Base-by-base conservation (phyloP, 1,140 invertebrate genomes). In the Oreohelix idahoensis region DNA sequence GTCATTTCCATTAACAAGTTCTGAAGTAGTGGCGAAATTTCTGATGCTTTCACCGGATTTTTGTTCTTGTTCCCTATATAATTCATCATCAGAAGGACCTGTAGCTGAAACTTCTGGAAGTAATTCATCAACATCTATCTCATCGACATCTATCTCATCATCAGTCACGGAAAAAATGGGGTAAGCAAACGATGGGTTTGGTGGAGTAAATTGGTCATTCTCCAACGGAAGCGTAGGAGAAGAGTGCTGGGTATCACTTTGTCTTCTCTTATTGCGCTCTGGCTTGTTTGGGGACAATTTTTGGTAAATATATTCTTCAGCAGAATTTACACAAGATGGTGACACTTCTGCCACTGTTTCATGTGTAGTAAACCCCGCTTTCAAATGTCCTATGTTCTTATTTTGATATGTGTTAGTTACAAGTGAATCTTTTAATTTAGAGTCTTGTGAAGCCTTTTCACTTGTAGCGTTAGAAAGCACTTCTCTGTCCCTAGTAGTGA, bases 231-330 rank as follows among this genome's bases (percentile, higher is more conserved):
- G 51, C 15, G 26, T 26, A 32, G n/a, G 32, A 8, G n/a, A 58
- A 2, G 26, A n/a, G 20, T 58, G 5, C 23, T 10, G 53, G 5
- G 58, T 2, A 58, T 78, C 76, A 58, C 76, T 78, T 36, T 53
- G 15, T 58, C 76, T 69, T 42, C 39, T 66, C 2, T 58, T 39
- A 35, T 81, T 81, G 0, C 79, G 36, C 51, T 81, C 79, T 32
- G 79, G 79, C 32, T 81, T 81, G 51, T 26, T 42, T 17, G 79
- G 79, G 29, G 39, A n/a, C 42, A 36, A 23, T 66, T 63, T 69
- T n/a, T 66, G 51, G 15, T 66, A 0, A 38, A 11, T 38, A 66
- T 32, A 58, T 58, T 58, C 63, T 8, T 32, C 63, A 66, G 5
- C 63, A n/a, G 8, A 13, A 35, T 58, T 77, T 35, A 11, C 13